These are phyloP conservation scores for Poeciliopsis occidentalis DNA, from an alignment of 2,113 vertebrate species.

Conservation along the genomic window DNA sequence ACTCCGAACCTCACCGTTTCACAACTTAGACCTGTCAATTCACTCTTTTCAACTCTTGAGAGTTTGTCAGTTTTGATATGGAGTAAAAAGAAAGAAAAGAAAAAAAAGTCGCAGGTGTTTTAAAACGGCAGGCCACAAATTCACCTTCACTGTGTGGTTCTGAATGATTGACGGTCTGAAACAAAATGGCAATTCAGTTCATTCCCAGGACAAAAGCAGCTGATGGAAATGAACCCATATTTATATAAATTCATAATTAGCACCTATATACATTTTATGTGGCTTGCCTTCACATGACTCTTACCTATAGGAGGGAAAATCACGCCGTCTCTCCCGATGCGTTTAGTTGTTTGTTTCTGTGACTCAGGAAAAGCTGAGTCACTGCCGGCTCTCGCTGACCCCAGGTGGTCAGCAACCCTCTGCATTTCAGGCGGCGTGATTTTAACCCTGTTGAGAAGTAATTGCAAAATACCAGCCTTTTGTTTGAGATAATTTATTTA, in stretches of 20 bases:
- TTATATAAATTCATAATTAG: constrained; percentile 5
- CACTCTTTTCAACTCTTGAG: background rate
- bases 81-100: background rate
- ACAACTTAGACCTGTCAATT: background rate
- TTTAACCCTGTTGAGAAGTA: background rate
- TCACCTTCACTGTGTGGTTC: constrained; percentile 5
- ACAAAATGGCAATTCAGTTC: constrained; percentile 21
- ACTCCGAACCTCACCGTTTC: constrained; percentile 15
- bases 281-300: background rate
- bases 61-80: background rate
- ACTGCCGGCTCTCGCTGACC: constrained; percentile 32
- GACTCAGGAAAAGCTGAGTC: constrained; percentile 65
- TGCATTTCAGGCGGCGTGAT: constrained; percentile 2
- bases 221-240: background rate
- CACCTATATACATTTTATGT: constrained; percentile 12
- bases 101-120: background rate
- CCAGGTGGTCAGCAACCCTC: constrained; percentile 22
- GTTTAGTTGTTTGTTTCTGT: constrained; percentile 59
- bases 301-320: constrained; percentile 21
- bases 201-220: background rate
- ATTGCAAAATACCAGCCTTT: background rate
- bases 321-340: constrained; percentile 41
- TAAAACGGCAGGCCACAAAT: background rate
- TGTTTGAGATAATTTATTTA: background rate
- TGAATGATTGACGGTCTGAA: constrained; percentile 1